These are phyloP conservation scores for Lutraria lutraria DNA, from an alignment of 2,888 invertebrate genomes.

Conservation along the genomic window DNA sequence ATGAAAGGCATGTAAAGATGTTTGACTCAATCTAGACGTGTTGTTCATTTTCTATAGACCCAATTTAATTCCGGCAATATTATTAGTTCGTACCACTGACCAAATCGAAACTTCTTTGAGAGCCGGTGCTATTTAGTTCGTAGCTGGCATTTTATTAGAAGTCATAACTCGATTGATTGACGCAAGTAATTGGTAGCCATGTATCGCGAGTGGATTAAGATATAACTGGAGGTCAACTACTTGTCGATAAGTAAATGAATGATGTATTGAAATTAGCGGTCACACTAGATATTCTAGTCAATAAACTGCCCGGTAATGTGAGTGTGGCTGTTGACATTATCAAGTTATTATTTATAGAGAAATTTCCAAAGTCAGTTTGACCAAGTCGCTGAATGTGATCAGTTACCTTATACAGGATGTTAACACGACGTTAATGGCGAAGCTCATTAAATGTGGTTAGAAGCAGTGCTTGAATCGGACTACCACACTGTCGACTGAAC, in stretches of 20 bases:
- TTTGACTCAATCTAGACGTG: conserved; percentile 20
- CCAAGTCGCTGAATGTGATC: too few relatives aligned
- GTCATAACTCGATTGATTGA: neutral
- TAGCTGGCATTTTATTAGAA: neutral
- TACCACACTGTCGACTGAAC: neutral
- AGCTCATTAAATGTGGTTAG: too few relatives aligned
- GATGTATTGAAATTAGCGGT: neutral
- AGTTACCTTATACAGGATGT: too few relatives aligned
- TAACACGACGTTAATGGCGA: too few relatives aligned
- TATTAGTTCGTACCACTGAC: neutral
- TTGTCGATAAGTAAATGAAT: neutral
- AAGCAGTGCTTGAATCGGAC: neutral
- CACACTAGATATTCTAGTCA: neutral
- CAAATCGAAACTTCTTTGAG: neutral
- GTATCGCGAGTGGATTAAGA: neutral
- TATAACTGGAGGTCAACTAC: neutral
- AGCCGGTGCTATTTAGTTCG: neutral
- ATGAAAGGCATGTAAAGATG: conserved; percentile 46
- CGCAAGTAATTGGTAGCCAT: neutral
- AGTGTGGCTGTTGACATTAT: too few relatives aligned
- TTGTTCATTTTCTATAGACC: neutral
- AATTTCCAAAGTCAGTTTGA: neutral
- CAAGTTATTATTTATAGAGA: neutral
- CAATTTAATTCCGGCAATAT: neutral
- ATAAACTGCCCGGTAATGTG: neutral